Base-by-base conservation (phyloP, 2,113 vertebrate genomes). In the Eptatretus burgeri region DNA sequence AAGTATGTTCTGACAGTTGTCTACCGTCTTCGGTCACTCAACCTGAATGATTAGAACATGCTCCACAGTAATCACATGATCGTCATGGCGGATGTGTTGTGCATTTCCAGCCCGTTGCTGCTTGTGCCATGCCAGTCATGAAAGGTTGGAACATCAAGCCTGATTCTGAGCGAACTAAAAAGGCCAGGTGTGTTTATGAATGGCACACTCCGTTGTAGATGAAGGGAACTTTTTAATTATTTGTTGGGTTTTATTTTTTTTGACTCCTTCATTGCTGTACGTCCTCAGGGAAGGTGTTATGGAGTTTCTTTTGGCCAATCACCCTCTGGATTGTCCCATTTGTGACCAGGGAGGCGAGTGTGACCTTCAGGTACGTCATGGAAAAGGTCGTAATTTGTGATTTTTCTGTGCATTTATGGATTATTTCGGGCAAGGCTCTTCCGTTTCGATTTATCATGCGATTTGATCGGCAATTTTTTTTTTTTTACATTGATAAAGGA, bases 51-150 rank as follows among this genome's bases (percentile, higher is more conserved):
- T 41, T 7, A 41, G 27, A 41, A 41, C n/a, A n/a, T n/a, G n/a
- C n/a, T n/a, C n/a, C n/a, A n/a, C 27, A 41, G 27, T 41, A 41
- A 41, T 7, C 27, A 41, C 27, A 41, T 41, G 27, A 41, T 41
- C 27, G 3, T 41, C 27, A 41, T 41, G 27, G 27, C 7, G 27
- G 27, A 41, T 41, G 27, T 41, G 27, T 41, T 1, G 72, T 68
- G 51, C 67, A 56, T 66, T 73, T 74, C 13, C 65, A 94, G 85
- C 87, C 87, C 14, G 88, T 95, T 67, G 85, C 88, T 71, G 85
- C 88, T 62, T 93, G 85, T 77, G 85, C 86, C 63, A 94, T 93
- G 87, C 87, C 84, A 62, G 86, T 93, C 64, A 94, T 94, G 84
- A 95, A 93, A 71, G 86, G 86, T 13, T 94, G 84, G 86, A 94